phyloP scores from a whole-genome alignment of 2,113 vertebrate genomes.

The Hymenochirus boettgeri region DNA sequence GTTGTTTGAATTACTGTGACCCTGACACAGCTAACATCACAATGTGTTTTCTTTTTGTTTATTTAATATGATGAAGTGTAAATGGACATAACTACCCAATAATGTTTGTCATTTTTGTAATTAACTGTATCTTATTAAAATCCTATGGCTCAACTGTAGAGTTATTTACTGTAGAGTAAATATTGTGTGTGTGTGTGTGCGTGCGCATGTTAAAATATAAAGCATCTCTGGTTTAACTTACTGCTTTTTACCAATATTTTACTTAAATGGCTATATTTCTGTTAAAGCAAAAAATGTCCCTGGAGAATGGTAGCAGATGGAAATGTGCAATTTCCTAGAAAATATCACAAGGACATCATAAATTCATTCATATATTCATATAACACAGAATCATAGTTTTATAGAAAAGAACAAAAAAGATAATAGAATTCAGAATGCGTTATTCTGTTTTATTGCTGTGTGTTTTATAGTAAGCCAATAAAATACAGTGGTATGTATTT shows the following conservation, averaged over 20 bases:
- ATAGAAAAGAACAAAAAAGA: slow-evolving; percentile 8
- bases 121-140: too few relatives aligned
- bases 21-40: too few relatives aligned
- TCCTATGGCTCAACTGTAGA: too few relatives aligned
- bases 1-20: too few relatives aligned
- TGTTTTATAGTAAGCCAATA: slow-evolving; percentile 12
- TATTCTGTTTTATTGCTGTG: slow-evolving; percentile 8
- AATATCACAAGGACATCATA: not conserved
- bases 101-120: too few relatives aligned
- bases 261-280: not conserved
- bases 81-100: too few relatives aligned
- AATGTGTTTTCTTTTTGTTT: too few relatives aligned
- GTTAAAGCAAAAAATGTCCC: not conserved
- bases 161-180: too few relatives aligned
- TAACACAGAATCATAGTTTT: not conserved
- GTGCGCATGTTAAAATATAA: too few relatives aligned
- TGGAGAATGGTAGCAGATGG: not conserved
- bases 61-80: too few relatives aligned
- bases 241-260: not conserved
- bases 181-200: too few relatives aligned
- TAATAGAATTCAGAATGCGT: slow-evolving; percentile 7
- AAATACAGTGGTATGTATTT: not conserved
- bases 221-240: too few relatives aligned
- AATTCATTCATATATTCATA: slow-evolving; percentile 12
- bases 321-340: slow-evolving; percentile 6